These are phyloP conservation scores for Eristalis arbustorum DNA, from an alignment of 2,888 invertebrate genomes.

Conservation along the genomic window DNA sequence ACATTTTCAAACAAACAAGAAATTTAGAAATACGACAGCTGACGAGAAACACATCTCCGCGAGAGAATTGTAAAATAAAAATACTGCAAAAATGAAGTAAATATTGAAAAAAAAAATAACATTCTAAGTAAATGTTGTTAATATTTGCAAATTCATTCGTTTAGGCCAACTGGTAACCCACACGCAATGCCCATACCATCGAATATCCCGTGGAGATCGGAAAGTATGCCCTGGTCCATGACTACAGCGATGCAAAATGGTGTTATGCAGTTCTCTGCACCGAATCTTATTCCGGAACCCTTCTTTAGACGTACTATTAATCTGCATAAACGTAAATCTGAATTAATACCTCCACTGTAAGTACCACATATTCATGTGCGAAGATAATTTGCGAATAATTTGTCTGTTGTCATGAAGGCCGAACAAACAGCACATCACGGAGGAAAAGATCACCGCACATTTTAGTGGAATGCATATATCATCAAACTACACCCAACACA, in stretches of 20 bases:
- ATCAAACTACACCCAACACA: slow-evolving; percentile 77
- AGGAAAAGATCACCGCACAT: slow-evolving; percentile 92
- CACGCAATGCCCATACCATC: slow-evolving; percentile 73
- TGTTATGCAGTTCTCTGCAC: slow-evolving; percentile 75
- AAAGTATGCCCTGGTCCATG: slow-evolving; percentile 81
- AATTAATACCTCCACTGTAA: slow-evolving; percentile 81
- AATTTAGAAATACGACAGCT: slow-evolving; percentile 45
- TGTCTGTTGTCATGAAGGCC: slow-evolving; percentile 79
- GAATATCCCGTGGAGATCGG: slow-evolving; percentile 80
- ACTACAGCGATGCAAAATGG: slow-evolving; percentile 79
- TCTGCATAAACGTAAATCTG: slow-evolving; percentile 77
- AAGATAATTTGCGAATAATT: neutral
- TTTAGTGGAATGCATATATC: slow-evolving; percentile 88
- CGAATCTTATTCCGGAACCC: slow-evolving; percentile 38
- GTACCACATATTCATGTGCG: slow-evolving; percentile 73
- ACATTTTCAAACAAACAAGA: slow-evolving; percentile 40
- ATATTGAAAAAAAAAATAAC: neutral
- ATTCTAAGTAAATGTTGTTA: neutral
- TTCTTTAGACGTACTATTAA: slow-evolving; percentile 69
- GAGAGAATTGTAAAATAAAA: slow-evolving; percentile 18
- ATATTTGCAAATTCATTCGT: neutral
- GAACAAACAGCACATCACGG: slow-evolving; percentile 88
- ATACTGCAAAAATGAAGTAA: slow-evolving; percentile 54
- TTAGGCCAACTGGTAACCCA: slow-evolving; percentile 56
- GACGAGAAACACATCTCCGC: slow-evolving; percentile 18